Evolutionary conservation across 2,797 vertebrate species (phyloP).

Genomic region (Bryconaethiops microstoma): DNA sequence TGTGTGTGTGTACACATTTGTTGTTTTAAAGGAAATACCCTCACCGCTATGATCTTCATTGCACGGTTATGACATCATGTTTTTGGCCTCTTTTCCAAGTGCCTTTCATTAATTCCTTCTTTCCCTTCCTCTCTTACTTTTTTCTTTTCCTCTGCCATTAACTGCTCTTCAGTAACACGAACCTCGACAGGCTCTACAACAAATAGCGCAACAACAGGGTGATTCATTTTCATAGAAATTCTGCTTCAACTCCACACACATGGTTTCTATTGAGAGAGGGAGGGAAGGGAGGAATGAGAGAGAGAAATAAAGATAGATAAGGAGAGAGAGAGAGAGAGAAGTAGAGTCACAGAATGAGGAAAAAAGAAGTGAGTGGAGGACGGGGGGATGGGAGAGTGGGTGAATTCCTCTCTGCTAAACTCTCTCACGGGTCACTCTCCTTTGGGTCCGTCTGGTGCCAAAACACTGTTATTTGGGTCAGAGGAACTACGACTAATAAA

Average conservation of each 20-base stretch:
- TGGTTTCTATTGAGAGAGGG: constrained; percentile 20
- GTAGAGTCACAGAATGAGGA: constrained; percentile 2
- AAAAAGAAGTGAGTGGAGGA: neutral
- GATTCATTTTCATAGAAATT: constrained; percentile 31
- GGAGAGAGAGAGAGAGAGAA: neutral
- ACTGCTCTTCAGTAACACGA: neutral
- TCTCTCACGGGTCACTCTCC: constrained; percentile 14
- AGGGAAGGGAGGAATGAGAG: neutral
- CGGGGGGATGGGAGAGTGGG: neutral
- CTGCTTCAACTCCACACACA: constrained; percentile 29
- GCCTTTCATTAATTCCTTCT: neutral
- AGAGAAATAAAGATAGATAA: neutral
- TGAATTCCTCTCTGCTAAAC: constrained; percentile 11
- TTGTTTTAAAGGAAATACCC: constrained; percentile 21
- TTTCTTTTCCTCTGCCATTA: neutral
- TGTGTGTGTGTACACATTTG: constrained; percentile 2
- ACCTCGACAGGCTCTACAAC: neutral
- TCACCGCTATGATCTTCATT: constrained; percentile 10
- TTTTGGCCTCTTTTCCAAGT: constrained; percentile 1
- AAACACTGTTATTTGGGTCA: constrained; percentile 27
- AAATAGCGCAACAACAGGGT: constrained; percentile 17
- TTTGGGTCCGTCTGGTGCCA: constrained; percentile 26
- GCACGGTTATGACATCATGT: constrained; percentile 23
- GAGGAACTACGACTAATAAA: constrained; percentile 35
- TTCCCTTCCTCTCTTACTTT: neutral